Evolutionary conservation across 2,113 vertebrate genomes (phyloP).

Genomic region (Chamaetylas fuelleborni): DNA sequence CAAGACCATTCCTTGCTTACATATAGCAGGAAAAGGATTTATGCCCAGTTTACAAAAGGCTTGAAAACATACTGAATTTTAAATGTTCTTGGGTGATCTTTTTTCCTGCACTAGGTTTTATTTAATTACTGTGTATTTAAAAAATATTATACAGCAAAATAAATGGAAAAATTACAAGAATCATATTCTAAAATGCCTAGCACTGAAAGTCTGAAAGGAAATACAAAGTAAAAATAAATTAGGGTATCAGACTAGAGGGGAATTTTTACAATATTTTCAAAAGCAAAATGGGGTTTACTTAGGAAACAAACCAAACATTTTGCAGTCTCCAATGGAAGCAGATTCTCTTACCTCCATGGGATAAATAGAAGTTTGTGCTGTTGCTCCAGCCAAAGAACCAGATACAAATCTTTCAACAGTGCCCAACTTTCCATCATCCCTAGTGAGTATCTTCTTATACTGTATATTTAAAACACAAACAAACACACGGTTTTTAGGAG

Average conservation of each 20-base stretch:
- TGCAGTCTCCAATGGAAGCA: background rate
- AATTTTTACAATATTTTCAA: background rate
- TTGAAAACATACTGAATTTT: background rate
- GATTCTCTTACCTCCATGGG: conserved; percentile 73
- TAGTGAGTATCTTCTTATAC: conserved; percentile 90
- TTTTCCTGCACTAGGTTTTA: background rate
- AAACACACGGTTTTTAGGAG: background rate
- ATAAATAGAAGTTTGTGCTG: conserved; percentile 93
- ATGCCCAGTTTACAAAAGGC: background rate
- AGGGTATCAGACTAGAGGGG: background rate
- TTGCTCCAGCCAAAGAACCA: conserved; percentile 92
- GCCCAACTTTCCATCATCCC: conserved; percentile 83
- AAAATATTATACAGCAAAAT: background rate
- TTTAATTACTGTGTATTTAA: background rate
- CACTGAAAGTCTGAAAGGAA: background rate
- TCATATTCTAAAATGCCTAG: background rate
- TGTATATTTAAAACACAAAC: conserved; percentile 55
- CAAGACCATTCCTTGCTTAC: background rate
- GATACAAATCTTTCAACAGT: conserved; percentile 88
- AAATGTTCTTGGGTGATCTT: background rate
- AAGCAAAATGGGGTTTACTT: background rate
- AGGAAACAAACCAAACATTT: background rate
- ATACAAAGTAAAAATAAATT: background rate
- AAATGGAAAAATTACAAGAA: background rate
- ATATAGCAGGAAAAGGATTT: background rate